Percentiles rank a stretch among this genome's conserved stretches.
These are phyloP conservation scores for Meriones psammophilus DNA, from an alignment of 2,797 vertebrate species.

Conservation along the genomic window DNA sequence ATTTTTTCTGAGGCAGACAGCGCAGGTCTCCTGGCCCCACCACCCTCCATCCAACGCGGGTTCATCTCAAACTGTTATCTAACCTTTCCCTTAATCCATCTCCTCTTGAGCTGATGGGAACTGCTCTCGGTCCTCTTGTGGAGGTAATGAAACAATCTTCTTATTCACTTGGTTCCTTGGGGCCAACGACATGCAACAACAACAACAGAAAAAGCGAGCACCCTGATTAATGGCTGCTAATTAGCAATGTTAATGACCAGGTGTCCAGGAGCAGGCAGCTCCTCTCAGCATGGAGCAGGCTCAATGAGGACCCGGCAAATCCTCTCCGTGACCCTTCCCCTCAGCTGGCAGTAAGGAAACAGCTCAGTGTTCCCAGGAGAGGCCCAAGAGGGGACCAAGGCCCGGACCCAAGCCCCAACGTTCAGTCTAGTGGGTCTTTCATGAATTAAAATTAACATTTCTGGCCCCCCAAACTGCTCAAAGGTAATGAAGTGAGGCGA, in stretches of 20 bases:
- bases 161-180: slow-evolving; percentile 92
- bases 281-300: slow-evolving; percentile 95
- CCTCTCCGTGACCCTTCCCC: slow-evolving; percentile 95
- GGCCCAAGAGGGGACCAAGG: slow-evolving; percentile 90
- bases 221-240: slow-evolving; percentile 99
- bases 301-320: slow-evolving; percentile 95
- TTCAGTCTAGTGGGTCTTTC: slow-evolving; percentile 91
- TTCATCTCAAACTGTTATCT: slow-evolving; percentile 91
- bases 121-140: slow-evolving; percentile 93
- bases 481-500: slow-evolving; percentile 83
- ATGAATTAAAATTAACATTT: slow-evolving; percentile 96
- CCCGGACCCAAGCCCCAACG: slow-evolving; percentile 91
- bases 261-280: slow-evolving; percentile 98
- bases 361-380: slow-evolving; percentile 92
- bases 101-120: slow-evolving; percentile 95
- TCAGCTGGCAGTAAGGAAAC: slow-evolving; percentile 93
- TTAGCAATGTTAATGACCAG: slow-evolving; percentile 99
- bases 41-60: slow-evolving; percentile 63
- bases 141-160: slow-evolving; percentile 95
- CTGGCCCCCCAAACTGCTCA: slow-evolving; percentile 85
- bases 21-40: slow-evolving; percentile 86
- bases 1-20: slow-evolving; percentile 88
- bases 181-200: slow-evolving; percentile 90
- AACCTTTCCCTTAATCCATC: slow-evolving; percentile 93
- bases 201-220: slow-evolving; percentile 89